Evolutionary conservation across 2,113 vertebrate genomes (phyloP).

Genomic region (Eulemur macaco): DNA sequence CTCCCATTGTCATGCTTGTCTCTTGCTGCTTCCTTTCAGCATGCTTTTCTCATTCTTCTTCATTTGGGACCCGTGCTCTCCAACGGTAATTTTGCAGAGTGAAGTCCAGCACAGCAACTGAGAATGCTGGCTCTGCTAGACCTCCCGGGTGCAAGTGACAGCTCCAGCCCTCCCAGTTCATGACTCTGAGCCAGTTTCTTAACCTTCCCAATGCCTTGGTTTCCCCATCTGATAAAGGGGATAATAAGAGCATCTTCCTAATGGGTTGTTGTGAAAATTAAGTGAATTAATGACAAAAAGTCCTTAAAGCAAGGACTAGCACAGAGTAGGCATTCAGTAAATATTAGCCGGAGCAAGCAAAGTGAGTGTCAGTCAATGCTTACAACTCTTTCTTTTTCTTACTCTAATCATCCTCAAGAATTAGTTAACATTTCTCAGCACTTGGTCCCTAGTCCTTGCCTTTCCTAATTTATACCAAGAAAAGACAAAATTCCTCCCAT

Average conservation of each 20-base stretch:
- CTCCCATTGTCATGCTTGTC: not conserved
- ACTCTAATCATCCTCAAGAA: not conserved
- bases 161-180: not conserved
- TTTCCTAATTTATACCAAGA: not conserved
- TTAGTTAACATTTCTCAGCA: not conserved
- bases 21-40: not conserved
- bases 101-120: not conserved
- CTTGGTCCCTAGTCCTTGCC: not conserved
- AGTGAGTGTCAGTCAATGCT: not conserved
- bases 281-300: not conserved
- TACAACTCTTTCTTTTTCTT: not conserved
- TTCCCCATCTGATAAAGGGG: not conserved
- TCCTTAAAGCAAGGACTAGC: not conserved
- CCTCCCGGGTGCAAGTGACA: not conserved
- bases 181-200: not conserved
- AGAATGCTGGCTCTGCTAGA: not conserved
- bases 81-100: not conserved
- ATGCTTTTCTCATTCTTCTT: not conserved
- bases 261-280: not conserved
- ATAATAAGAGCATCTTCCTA: not conserved
- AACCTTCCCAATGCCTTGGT: not conserved
- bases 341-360: not conserved
- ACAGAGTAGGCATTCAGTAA: not conserved
- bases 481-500: not conserved
- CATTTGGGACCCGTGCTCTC: not conserved